Percentiles rank a stretch among this genome's conserved stretches.
Conservation (phyloP, 2,888 invertebrate species). For the Sminthurinus aureus region DNA sequence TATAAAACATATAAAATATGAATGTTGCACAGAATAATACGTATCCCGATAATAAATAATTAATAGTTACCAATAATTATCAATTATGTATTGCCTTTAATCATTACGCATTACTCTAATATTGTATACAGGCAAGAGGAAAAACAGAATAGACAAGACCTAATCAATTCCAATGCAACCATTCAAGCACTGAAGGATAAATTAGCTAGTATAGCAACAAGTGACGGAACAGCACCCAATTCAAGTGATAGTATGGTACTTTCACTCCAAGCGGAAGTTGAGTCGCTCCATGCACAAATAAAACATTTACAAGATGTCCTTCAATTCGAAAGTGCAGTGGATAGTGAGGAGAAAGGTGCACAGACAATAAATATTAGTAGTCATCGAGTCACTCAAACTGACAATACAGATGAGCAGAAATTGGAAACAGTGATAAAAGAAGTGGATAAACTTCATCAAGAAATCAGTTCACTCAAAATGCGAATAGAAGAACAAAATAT, state of each 20-base stretch:
- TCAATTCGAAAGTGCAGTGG: constrained; percentile 37
- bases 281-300: constrained; percentile 78
- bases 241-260: constrained; percentile 34
- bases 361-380: constrained; percentile 4
- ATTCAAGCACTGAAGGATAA: constrained; percentile 58
- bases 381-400: constrained; percentile 19
- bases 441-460: neutral
- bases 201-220: neutral
- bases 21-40: neutral
- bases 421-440: constrained; percentile 15
- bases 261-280: constrained; percentile 44
- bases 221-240: neutral
- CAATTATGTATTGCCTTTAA: too few species aligned
- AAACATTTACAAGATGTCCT: constrained; percentile 61
- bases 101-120: too few species aligned
- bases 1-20: too few species aligned
- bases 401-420: constrained; percentile 2
- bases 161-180: constrained; percentile 52
- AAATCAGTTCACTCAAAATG: constrained; percentile 17
- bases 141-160: constrained; percentile 48
- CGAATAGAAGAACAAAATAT: constrained; percentile 33
- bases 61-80: neutral
- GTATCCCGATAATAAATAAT: neutral
- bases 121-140: constrained; percentile 53
- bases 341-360: constrained; percentile 46